A percentile compares a stretch with the other conserved stretches of the same genome.
These are phyloP conservation scores for Orycteropus afer DNA, from an alignment of 2,113 vertebrate genomes.

Conservation along the genomic window DNA sequence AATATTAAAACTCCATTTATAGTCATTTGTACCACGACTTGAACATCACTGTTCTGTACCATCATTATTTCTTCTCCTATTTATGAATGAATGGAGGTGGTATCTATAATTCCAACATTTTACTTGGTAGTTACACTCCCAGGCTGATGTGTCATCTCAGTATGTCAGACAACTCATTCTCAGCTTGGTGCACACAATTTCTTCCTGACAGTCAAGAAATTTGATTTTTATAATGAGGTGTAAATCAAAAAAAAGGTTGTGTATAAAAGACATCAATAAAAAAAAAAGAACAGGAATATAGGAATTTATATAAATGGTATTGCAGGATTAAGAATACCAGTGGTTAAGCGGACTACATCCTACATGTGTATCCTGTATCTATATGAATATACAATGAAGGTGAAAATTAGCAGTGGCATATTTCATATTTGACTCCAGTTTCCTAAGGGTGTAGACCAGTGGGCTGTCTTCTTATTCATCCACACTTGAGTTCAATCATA, in stretches of 20 bases:
- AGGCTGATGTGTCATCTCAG: constrained; percentile 61
- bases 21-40: constrained; percentile 44
- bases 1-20: constrained; percentile 56
- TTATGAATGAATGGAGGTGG: constrained; percentile 67
- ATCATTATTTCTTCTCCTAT: constrained; percentile 71
- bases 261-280: constrained; percentile 73
- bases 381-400: not conserved
- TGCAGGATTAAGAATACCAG: constrained; percentile 46
- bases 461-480: not conserved
- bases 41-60: constrained; percentile 41
- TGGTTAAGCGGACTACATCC: constrained; percentile 33
- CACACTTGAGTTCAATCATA: not conserved
- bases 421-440: constrained; percentile 10
- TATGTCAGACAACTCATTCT: constrained; percentile 69
- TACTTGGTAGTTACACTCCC: constrained; percentile 65
- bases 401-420: not conserved
- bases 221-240: constrained; percentile 83
- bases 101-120: constrained; percentile 75
- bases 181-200: constrained; percentile 79
- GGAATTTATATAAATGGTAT: constrained; percentile 56
- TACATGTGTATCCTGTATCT: not conserved
- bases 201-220: constrained; percentile 83
- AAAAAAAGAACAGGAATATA: constrained; percentile 61
- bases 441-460: not conserved
- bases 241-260: constrained; percentile 77